Evolutionary conservation across 53 echinoderm and acorn worm genomes (phyloP), one percentile per base, ranked within the genome.

Genomic region (Holothuria leucospilota): DNA sequence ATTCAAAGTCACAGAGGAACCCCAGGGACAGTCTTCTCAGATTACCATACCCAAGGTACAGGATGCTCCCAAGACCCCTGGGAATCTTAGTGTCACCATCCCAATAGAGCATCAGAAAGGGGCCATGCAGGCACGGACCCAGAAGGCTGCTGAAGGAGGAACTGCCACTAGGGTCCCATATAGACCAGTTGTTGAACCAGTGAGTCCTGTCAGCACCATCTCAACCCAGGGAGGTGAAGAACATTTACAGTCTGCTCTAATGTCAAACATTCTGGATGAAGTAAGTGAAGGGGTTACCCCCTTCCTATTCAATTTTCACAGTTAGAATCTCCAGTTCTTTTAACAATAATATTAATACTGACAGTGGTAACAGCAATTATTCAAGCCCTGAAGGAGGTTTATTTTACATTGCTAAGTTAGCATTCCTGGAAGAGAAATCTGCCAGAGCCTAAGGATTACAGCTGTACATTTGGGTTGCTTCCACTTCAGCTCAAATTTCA

Each of bases 211-310:
- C 21, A 83, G 83, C 51, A 40, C 83, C 20, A 66, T 67, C 13
- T n/a, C 83, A 13, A 67, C 83, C 24, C n/a, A 40, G 21, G 67
- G 34, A 23, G 68, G 65, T 9, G 83, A 53, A 41, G 75, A 59
- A 20, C 51, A 68, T 59, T 29, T 86, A 34, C 62, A 86, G 20
- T 74, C 86, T 15, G 75, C 74, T 56, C 26, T 86, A 14, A 74
- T 46, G 63, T 62, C 86, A 13, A 86, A 74, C 25, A 86, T 86
- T 30, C 63, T 62, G 6, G 86, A 75, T 39, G 86, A 86, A 77
- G 83, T 83, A 29, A 83, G 67, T n/a, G 20, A 12, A 56, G 8
- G 56, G 18, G 56, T 46, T 7, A 9, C 46, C 46, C n/a, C n/a
- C n/a, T n/a, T 46, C 46, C 6, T 11, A 0, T 46, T 46, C 8